Evolutionary conservation across 1,140 invertebrate species (phyloP).

Genomic region (Euschistus heros): DNA sequence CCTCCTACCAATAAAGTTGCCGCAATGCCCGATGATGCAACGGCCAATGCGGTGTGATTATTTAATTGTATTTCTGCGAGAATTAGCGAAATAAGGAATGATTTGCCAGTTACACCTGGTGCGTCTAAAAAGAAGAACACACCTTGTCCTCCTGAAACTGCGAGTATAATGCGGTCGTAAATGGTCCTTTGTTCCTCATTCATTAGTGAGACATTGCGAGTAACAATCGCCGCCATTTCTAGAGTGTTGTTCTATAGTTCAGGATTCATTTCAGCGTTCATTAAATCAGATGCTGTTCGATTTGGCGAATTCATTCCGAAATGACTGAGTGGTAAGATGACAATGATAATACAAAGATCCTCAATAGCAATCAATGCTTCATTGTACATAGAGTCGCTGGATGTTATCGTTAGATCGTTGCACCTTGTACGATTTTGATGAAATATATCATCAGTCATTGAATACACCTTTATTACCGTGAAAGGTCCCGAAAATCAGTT

Average conservation of each 20-base stretch:
- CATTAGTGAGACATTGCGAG: not conserved
- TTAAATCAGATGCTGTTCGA: no score
- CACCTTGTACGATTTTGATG: not conserved
- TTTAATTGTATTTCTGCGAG: not conserved
- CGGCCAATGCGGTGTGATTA: not conserved
- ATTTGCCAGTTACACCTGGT: no score
- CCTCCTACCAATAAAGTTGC: not conserved
- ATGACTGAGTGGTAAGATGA: not conserved
- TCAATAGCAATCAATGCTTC: not conserved
- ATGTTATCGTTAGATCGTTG: not conserved
- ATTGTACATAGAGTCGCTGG: not conserved
- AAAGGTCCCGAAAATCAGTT: no score
- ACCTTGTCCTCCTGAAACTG: no score
- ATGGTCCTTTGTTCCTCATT: not conserved
- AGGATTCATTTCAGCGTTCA: not conserved
- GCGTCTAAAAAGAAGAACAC: no score
- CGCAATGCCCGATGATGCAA: no score
- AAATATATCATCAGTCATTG: slow-evolving; percentile 26
- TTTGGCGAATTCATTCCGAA: not conserved
- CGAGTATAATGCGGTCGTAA: no score
- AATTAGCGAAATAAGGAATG: not conserved
- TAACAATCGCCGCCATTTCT: not conserved
- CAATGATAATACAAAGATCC: not conserved
- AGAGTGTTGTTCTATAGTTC: not conserved
- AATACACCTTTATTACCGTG: slow-evolving; percentile 24